Base-by-base conservation (phyloP, 2,888 invertebrate genomes). In the Griposia aprilina region DNA sequence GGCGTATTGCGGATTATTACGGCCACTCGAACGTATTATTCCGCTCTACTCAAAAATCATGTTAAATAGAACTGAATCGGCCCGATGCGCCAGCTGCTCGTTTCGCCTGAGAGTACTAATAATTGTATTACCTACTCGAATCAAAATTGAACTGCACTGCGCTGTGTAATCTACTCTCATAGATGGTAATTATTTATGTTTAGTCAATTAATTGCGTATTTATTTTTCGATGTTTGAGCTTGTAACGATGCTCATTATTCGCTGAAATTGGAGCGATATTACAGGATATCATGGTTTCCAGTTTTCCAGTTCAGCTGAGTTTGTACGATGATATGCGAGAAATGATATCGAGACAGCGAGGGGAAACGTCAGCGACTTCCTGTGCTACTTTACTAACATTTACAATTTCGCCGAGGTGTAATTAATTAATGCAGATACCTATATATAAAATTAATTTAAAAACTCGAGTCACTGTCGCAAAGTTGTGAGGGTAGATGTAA, bases 401-500 rank as follows among this genome's bases (percentile, higher is more conserved):
- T 75, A 84, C 67, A 81, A 84, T 78, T 88, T 82, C 65, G 78
- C 69, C 76, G 59, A 81, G 76, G 78, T 57, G 78, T 88, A 82
- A 88, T 87, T 87, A 88, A 88, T 88, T 81, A 87, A 82, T 82
- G 81, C 81, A 85, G 85, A 88, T 86, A 41, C 41, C 41, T 41
- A 86, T 81, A 86, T 86, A 86, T 87, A 73, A 88, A 85, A 88
- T 88, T 88, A 88, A 87, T 87, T 88, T 88, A 85, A 88, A 88
- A 88, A 89, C 86, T 89, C 84, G 69, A 90, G 86, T 89, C 86
- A 81, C 84, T 86, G 86, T 86, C 86, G 80, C 86, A 84, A 84
- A 88, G 74, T 86, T 86, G 86, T 86, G 82, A 86, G 85, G 88
- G 85, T 80, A 85, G 88, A 88, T 90, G 89, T 90, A 90, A 89